These are phyloP conservation scores for Cheilosia scutellata DNA, from an alignment of 2,888 invertebrate species.

Conservation along the genomic window DNA sequence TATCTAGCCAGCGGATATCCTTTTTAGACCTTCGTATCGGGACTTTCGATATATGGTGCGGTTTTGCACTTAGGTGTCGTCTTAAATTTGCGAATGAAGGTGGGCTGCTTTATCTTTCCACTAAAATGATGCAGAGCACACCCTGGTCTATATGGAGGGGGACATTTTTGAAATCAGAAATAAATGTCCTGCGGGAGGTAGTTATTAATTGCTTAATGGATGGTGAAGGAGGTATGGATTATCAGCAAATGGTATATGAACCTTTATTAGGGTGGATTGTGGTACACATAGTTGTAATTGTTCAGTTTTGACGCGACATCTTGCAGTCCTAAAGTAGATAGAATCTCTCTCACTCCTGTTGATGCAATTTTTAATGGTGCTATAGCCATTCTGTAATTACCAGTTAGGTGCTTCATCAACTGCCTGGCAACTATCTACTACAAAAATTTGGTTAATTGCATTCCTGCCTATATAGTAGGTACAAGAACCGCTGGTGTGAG, in stretches of 20 bases:
- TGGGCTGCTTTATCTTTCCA: conserved; percentile 29
- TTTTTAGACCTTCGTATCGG: conserved; percentile 52
- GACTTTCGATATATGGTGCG: conserved; percentile 56
- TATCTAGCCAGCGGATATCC: conserved; percentile 64
- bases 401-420: too few species aligned
- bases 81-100: conserved; percentile 36
- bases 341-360: background rate
- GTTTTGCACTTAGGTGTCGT: conserved; percentile 46
- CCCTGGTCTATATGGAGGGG: background rate
- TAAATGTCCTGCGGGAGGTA: background rate
- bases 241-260: background rate
- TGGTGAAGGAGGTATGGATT: background rate
- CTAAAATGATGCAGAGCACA: background rate
- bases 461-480: too few species aligned
- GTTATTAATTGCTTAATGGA: conserved; percentile 47
- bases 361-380: too few species aligned
- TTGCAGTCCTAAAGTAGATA: background rate
- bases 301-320: background rate
- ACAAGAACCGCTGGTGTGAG: too few species aligned
- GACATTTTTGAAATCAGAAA: background rate
- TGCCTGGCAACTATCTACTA: too few species aligned
- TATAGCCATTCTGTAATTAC: too few species aligned
- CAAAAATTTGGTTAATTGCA: too few species aligned
- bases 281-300: too few species aligned
- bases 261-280: background rate